Evolutionary conservation across 2,113 vertebrate genomes (phyloP), one percentile per base, ranked within the genome.

Genomic region (Vicugna pacos): DNA sequence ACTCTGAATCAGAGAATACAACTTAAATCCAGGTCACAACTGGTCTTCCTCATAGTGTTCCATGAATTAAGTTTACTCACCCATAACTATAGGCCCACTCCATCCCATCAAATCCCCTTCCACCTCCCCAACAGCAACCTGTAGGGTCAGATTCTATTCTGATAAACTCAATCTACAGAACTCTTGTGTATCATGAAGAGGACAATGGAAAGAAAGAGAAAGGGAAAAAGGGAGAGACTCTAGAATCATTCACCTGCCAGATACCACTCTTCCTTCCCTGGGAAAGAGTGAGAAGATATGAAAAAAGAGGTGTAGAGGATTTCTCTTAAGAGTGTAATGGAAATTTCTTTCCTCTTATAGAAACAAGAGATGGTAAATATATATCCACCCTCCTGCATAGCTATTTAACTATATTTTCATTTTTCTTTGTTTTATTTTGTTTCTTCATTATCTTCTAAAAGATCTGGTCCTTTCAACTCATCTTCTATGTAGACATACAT

Each of bases 391-490:
- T 83, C 2, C 20, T 14, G 26, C 3, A 2, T 32, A 42, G 15
- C 32, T 64, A 67, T 46, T 42, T 26, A 67, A 35, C 7, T 85
- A 0, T 50, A 48, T 52, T 83, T 94, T 76, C 2, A 19, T 50
- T 83, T 93, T 30, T 52, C 6, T 83, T 54, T 81, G 6, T 90
- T 76, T 60, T 69, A 58, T 46, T 93, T 85, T 91, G 7, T 81
- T 88, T 90, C 35, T 60, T 96, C 46, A 85, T 0, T 81, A 30
- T 60, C 38, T 96, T 70, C n/a, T 20, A 52, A 62, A 46, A 26
- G 4, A 28, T 64, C 26, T 91, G 56, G 30, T 7, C 46, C 65
- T 82, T 77, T 56, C 46, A 95, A 26, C 13, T 67, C n/a, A 8
- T 50, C 67, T 19, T 82, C 22, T 72, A 58, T 42, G 17, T 56